phyloP scores from a whole-genome alignment of 2,113 vertebrate genomes.

The Neofelis nebulosa region DNA sequence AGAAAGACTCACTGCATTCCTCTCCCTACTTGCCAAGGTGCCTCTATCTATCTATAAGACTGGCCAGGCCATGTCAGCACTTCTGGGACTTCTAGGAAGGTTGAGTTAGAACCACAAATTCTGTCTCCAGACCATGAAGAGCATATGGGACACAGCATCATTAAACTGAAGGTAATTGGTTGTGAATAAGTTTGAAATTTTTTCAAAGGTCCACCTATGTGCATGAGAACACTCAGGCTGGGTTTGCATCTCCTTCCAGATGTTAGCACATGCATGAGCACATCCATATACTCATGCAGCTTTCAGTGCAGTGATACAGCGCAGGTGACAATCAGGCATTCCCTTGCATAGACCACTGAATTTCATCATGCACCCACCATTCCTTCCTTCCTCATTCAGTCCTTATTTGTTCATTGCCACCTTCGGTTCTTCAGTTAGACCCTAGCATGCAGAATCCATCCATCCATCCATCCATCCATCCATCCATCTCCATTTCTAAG shows the following conservation, averaged over 20 bases:
- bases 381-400: background rate
- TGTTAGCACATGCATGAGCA: background rate
- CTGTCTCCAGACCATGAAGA: background rate
- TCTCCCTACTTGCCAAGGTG: background rate
- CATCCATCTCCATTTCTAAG: background rate
- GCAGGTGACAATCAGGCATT: background rate
- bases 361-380: background rate
- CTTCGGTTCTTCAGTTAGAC: background rate
- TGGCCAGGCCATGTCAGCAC: background rate
- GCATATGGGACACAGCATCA: background rate
- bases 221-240: background rate
- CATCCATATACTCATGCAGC: background rate
- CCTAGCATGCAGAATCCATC: background rate
- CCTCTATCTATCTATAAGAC: rapidly evolving
- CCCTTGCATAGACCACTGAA: background rate
- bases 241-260: background rate
- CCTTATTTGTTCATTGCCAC: background rate
- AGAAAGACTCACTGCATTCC: background rate
- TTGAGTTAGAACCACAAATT: background rate
- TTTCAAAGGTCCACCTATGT: background rate
- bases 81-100: background rate
- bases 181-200: constrained; percentile 12
- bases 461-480: background rate
- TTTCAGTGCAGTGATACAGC: background rate
- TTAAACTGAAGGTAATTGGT: background rate